These are phyloP conservation scores for Notospermus geniculatus DNA, from an alignment of 1,140 invertebrate genomes.

Conservation along the genomic window DNA sequence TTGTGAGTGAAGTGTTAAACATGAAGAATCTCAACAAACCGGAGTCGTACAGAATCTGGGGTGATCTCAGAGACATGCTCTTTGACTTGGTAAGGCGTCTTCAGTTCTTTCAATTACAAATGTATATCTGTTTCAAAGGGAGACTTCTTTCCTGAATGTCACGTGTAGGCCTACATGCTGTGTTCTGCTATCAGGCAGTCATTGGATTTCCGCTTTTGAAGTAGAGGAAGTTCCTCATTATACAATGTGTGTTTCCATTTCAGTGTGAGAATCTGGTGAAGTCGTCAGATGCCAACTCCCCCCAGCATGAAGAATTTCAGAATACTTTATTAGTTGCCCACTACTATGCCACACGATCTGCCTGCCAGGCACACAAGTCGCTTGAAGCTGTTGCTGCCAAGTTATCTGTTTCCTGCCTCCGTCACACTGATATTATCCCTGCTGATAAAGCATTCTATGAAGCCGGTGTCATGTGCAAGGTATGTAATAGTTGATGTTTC, in stretches of 20 bases:
- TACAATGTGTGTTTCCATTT: constrained; percentile 7
- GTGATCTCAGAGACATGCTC: constrained; percentile 68
- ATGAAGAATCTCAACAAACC: constrained; percentile 58
- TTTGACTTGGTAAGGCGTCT: constrained; percentile 65
- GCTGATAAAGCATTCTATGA: constrained; percentile 91
- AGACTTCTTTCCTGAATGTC: too few relatives aligned
- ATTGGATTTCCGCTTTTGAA: too few relatives aligned
- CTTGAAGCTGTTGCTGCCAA: constrained; percentile 64
- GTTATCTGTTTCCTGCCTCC: constrained; percentile 69
- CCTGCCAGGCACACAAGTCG: constrained; percentile 56
- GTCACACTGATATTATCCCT: constrained; percentile 86
- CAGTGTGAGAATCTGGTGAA: constrained; percentile 51
- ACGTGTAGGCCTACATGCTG: too few relatives aligned
- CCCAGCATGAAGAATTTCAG: constrained; percentile 61
- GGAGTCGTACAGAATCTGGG: constrained; percentile 65
- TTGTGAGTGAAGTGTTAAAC: constrained; percentile 64
- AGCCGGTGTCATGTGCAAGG: constrained; percentile 67
- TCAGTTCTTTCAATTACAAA: too few relatives aligned
- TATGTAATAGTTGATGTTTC: constrained; percentile 23
- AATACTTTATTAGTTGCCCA: constrained; percentile 64
- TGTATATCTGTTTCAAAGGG: too few relatives aligned
- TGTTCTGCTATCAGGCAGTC: too few relatives aligned
- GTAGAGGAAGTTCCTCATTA: too few relatives aligned
- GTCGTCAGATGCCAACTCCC: constrained; percentile 41
- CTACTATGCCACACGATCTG: constrained; percentile 62